Base-by-base conservation (phyloP, 2,888 invertebrate species). In the Odontomyia ornata region DNA sequence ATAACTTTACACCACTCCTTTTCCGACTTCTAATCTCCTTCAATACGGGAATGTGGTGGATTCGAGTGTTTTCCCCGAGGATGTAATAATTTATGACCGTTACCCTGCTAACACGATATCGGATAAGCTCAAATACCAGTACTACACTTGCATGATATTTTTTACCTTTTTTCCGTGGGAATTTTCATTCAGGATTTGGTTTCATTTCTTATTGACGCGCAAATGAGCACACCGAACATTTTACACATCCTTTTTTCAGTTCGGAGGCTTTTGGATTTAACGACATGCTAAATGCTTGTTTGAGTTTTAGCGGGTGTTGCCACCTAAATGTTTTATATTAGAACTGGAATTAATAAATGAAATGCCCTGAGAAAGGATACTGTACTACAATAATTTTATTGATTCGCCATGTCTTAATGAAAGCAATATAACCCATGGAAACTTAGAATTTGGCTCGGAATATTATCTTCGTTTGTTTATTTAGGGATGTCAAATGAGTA, bases 1-100 rank as follows among this genome's bases (percentile, higher is more conserved):
- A 72, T 65, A 11, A 52, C 56, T 72, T 15, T 25, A 52, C 21
- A 71, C 71, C 71, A 72, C 71, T 72, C 71, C 71, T 52, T 72
- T 28, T 47, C 25, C 13, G 52, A 52, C 60, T 60, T 23, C 3
- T 62, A 62, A 69, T 23, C 25, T 46, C 13, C 47, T 69, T 46
- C 21, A 69, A 69, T 46, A 69, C 62, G 28, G 7, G 23, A 15
- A 27, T 36, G 36, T n/a, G 4, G 36, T 36, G 18, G 4, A 36
- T 65, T 65, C 18, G 65, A 30, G 65, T 65, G 30, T 65, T 30
- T 27, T 36, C 64, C 65, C 36, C n/a, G 21, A 36, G 65, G 65
- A 65, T 65, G 36, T 36, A 30, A 65, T 52, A 52, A 65, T 65
- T 65, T 65, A 65, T 65, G 65, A 28, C 25, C n/a, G 57, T 23